Evolutionary conservation across 2,888 invertebrate species (phyloP), one percentile per base, ranked within the genome.

Genomic region (Agelastica alni): DNA sequence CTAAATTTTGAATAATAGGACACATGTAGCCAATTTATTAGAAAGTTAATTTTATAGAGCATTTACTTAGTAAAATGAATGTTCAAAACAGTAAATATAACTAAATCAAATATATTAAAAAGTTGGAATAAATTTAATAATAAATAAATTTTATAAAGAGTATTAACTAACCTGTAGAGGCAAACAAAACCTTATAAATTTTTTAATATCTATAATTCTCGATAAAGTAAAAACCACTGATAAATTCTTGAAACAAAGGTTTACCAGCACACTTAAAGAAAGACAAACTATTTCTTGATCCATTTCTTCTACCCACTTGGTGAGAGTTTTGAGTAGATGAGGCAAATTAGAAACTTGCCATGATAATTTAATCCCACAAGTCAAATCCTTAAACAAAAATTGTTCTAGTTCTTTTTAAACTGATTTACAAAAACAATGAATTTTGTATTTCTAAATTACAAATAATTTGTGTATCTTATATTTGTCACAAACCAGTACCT

Each of bases 331-430:
- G 74, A 91, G 83, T 6, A 91, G 76, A 56, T 83, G 80, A 0
- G 84, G 76, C 32, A 91, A 77, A 71, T 90, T 87, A 0, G 89
- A 87, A 67, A 91, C 89, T 71, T 89, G 89, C 89, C 90, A 91
- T 4, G 83, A 84, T 17, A 91, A 88, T 70, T 85, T 85, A 12
- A 90, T 87, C 18, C 90, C 90, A 64, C 89, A 89, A 0, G 90
- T 88, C 53, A 91, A 79, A 68, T 89, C 88, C 82, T 89, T 77
- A 28, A 78, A 77, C 41, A n/a, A 39, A 37, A 12, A 9, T 18
- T 18, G 10, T 45, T 10, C 47, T 10, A n/a, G 28, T 30, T 41
- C 9, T 26, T 26, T 2, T 22, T 26, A 7, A 2, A 26, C 6
- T 2, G 1, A 26, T 26, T 26, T 26, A 2, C 6, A 26, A 22